Evolutionary conservation across 2,888 invertebrate species (phyloP), one percentile per base, ranked within the genome.

Genomic region (Agonopterix arenella): DNA sequence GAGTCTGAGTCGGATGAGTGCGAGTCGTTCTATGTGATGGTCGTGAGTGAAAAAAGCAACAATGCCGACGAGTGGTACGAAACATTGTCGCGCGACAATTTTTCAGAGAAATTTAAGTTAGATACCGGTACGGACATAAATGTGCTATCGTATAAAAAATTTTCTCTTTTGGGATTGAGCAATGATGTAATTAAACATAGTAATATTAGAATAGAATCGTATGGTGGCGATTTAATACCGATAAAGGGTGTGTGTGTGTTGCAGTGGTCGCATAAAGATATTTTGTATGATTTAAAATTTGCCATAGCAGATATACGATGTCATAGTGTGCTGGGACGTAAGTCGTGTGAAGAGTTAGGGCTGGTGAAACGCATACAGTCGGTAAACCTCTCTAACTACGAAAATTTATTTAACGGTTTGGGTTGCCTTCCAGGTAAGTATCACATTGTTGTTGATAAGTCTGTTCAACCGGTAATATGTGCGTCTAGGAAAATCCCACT

Each of bases 261-360:
- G 11, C 9, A 3, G 8, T 55, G 44, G 44, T 49, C 16, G 11
- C 47, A 52, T 44, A 51, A 55, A 41, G 49, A 52, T 52, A 36
- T 9, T 10, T 11, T n/a, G 11, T 45, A 49, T 51, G 11, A 18
- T n/a, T 28, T 55, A 8, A 47, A 49, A 13, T 55, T 55, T 49
- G 51, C 40, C 1, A 47, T 53, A 28, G 49, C 50, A 8, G 48
- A 50, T 11, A 45, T 48, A 10, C 2, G 11, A 2, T 53, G 51
- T 49, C 46, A 50, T 44, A 56, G 45, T 45, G 45, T 52, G n/a
- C 36, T 55, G 44, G 55, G 52, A 16, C 11, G 44, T 28, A 18
- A 50, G n/a, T 10, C 50, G 9, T 54, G 54, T 46, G 36, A 41
- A 28, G 44, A 46, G 8, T 37, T 55, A 44, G 50, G 49, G 4